Percentiles rank a stretch among this genome's conserved stretches.
Conservation (phyloP, 2,797 vertebrate species). For the Malacoctenus gilli region DNA sequence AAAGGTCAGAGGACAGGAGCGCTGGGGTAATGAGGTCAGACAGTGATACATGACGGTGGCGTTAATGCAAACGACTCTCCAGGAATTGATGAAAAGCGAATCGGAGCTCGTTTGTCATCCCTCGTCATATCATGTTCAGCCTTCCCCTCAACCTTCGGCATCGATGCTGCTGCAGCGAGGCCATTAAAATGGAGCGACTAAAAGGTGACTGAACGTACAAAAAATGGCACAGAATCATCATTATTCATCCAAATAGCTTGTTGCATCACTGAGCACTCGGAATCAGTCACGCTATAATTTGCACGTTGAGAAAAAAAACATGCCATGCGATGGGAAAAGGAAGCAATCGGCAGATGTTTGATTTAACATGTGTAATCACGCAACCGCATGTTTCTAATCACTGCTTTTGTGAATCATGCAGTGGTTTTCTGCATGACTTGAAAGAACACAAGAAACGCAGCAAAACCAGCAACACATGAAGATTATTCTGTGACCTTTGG, state of each 20-base stretch:
- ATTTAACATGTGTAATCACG: background rate
- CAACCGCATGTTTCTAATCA: background rate
- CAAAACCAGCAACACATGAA: constrained; percentile 15
- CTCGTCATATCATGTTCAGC: background rate
- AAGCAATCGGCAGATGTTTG: background rate
- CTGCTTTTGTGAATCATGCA: background rate
- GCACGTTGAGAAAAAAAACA: background rate
- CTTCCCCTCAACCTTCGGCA: background rate
- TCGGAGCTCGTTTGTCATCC: background rate
- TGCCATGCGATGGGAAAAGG: background rate
- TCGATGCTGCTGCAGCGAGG: background rate
- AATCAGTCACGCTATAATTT: background rate
- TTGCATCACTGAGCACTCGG: background rate
- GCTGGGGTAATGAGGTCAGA: constrained; percentile 66
- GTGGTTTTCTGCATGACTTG: background rate
- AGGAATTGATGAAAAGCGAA: constrained; percentile 15
- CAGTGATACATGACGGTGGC: constrained; percentile 70
- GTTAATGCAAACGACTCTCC: constrained; percentile 43
- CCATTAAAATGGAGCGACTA: background rate
- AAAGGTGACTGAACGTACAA: background rate
- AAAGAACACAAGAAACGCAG: constrained; percentile 9
- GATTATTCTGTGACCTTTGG: constrained; percentile 43
- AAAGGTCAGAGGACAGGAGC: constrained; percentile 58
- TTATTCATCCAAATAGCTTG: background rate
- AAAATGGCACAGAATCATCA: background rate